Percentiles rank a stretch among this genome's conserved stretches.
These are phyloP conservation scores for Spea hammondii DNA, from an alignment of 2,797 vertebrate genomes.

Conservation along the genomic window DNA sequence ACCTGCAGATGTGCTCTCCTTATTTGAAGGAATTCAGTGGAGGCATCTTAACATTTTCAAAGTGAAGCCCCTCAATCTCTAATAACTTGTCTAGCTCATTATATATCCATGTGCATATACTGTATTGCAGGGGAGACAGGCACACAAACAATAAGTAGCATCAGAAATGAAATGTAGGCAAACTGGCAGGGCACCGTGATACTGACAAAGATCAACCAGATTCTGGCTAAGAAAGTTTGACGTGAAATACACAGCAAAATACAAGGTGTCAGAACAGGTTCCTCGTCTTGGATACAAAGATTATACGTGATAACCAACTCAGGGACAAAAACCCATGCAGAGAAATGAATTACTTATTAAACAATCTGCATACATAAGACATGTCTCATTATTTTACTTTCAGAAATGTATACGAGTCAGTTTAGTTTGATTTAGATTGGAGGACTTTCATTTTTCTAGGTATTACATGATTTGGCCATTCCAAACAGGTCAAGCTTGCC, in stretches of 20 bases:
- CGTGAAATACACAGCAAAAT: slow-evolving; percentile 32
- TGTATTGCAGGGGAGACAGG: neutral
- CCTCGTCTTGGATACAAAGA: slow-evolving; percentile 29
- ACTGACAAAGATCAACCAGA: slow-evolving; percentile 31
- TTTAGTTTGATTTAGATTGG: too few relatives aligned
- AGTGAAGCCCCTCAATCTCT: too few relatives aligned
- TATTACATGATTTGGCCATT: too few relatives aligned
- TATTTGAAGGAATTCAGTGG: too few relatives aligned
- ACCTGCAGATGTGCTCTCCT: too few relatives aligned
- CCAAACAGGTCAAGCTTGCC: too few relatives aligned
- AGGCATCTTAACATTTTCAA: too few relatives aligned
- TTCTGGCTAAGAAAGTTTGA: slow-evolving; percentile 32
- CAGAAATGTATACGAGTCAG: too few relatives aligned
- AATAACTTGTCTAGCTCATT: too few relatives aligned
- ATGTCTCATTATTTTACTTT: too few relatives aligned
- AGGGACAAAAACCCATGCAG: slow-evolving; percentile 32
- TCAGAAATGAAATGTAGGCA: neutral
- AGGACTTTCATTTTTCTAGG: too few relatives aligned
- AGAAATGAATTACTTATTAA: slow-evolving; percentile 18
- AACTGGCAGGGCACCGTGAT: slow-evolving; percentile 20
- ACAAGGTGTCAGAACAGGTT: slow-evolving; percentile 39
- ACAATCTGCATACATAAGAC: neutral
- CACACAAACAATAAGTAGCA: neutral
- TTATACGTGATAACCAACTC: neutral
- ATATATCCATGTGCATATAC: too few relatives aligned